Evolutionary conservation across 2,888 invertebrate species (phyloP).

Genomic region (Linyphia triangularis): DNA sequence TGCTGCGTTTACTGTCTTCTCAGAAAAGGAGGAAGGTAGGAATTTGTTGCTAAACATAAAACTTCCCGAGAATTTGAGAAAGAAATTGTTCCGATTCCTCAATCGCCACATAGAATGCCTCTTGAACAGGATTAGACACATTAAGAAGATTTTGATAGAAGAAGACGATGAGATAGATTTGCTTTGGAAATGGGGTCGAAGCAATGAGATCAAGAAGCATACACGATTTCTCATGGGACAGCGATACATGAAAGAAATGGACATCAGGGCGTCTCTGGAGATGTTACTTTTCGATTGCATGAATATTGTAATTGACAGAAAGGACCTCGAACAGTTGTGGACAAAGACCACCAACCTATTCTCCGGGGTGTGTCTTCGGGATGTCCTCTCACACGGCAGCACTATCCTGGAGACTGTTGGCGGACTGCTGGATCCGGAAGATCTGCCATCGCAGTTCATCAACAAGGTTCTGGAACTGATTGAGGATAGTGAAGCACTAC

Average conservation of each 20-base stretch:
- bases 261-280: constrained; percentile 24
- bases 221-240: constrained; percentile 9
- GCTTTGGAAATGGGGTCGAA: constrained; percentile 10
- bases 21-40: background rate
- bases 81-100: background rate
- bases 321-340: background rate
- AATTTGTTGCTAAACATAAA: background rate
- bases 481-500: background rate
- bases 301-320: background rate
- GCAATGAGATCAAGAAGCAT: constrained; percentile 11
- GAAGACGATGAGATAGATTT: constrained; percentile 7
- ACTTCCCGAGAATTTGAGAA: background rate
- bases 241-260: constrained; percentile 8
- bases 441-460: constrained; percentile 29
- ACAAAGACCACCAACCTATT: constrained; percentile 9
- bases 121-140: constrained; percentile 19
- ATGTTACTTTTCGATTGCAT: constrained; percentile 42
- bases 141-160: constrained; percentile 25
- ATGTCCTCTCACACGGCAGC: constrained; percentile 28
- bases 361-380: background rate
- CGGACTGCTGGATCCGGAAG: background rate
- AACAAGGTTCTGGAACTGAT: constrained; percentile 31
- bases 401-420: constrained; percentile 7
- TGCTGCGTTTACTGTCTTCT: background rate
- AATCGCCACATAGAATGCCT: constrained; percentile 1